Base-by-base conservation (phyloP, 2,113 vertebrate genomes). In the Egretta garzetta region DNA sequence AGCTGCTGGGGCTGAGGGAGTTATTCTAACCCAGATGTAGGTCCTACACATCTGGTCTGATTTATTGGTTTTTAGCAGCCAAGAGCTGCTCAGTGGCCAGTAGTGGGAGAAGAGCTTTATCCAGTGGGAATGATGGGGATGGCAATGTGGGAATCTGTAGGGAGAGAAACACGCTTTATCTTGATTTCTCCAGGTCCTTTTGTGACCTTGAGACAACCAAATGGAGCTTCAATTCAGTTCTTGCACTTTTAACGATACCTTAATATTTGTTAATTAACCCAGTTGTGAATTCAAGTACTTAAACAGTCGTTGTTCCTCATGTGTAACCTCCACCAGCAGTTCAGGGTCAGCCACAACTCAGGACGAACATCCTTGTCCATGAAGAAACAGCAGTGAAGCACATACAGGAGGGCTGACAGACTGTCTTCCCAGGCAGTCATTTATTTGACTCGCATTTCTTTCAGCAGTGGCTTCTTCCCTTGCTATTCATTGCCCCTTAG, bases 231-330 rank as follows among this genome's bases (percentile, higher is more conserved):
- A 55, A 15, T 67, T 63, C 35, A 21, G 17, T 79, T 85, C 79
- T 85, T 66, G 28, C 33, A 56, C 35, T 88, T 90, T n/a, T 49
- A 71, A 52, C 24, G 20, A 27, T 74, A 62, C 5, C 59, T 75
- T 80, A 75, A 53, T 59, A 68, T 33, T 58, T 1, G 1, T 41
- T 88, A 59, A 67, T 71, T 62, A 67, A 49, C 12, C 75, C 6
- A 58, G 62, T 10, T 33, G 8, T 63, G 75, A 47, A 86, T 86
- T 86, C 10, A 43, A 74, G 23, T 60, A 30, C 35, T 58, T 52
- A 17, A 67, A 35, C 22, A 35, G 20, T 71, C 0, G 0, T 47
- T 19, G 12, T 15, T 60, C n/a, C 60, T 90, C 62, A 30, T 21
- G 12, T 58, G 19, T 35, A 67, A 67, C n/a, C 59, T 73, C 60